Base-by-base conservation (phyloP, 2,113 vertebrate species). In the Amazona guildingii region DNA sequence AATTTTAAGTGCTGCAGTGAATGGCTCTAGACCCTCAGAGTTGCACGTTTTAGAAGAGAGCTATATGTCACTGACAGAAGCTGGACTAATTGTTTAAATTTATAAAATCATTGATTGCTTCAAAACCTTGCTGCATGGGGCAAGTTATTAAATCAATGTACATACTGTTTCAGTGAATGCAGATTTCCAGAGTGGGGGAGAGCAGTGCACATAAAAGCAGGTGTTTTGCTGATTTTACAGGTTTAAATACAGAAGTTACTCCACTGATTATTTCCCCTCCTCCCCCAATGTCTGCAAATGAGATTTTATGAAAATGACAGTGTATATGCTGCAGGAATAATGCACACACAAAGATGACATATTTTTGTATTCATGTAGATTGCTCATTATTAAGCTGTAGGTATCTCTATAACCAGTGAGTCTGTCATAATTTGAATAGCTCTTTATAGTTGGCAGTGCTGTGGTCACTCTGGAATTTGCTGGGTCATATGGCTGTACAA, bases 401-500 rank as follows among this genome's bases (percentile, higher is more conserved):
- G 23, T 59, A 20, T 80, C 37, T 93, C 29, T 19, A 27, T 85
- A 67, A 76, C 43, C 48, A 72, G 5, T 48, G 48, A 66, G 27
- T 11, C 59, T 63, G 14, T 46, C 0, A 7, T 57, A 49, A 61
- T 93, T n/a, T 54, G 66, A 94, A 76, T 76, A 94, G 78, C 72
- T 81, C 23, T 63, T 63, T 73, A 15, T 55, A 73, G 66, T 75
- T 91, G 8, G 37, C 67, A 80, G 63, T 72, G 73, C 76, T 52
- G n/a, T 87, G 64, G 43, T 86, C 59, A 80, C 76, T 86, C 37
- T 62, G 90, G 82, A 94, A 96, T 86, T 73, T 88, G 90, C 92
- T 94, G 90, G 92, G 68, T 94, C 85, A 67, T 70, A 1, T 16
- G 28, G 69, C 54, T 90, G 73, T 66, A 68, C 82, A 92, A 52